Evolutionary conservation across 2,888 invertebrate species (phyloP), one percentile per base, ranked within the genome.

Genomic region (Atethmia centrago): DNA sequence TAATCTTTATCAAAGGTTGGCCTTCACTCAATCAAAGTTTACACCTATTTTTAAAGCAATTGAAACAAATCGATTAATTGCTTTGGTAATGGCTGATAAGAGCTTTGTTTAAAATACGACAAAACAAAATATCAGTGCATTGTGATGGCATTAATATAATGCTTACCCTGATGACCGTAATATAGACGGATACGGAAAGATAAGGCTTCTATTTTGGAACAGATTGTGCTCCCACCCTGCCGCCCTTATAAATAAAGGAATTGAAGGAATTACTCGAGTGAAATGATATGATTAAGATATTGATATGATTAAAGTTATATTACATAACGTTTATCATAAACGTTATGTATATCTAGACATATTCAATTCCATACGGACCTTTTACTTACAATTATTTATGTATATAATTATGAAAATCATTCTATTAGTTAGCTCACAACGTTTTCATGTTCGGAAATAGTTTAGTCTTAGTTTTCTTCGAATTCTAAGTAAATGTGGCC

Each of bases 371-470:
- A 45, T 14, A 36, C 14, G 1, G 1, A n/a, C 3, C 19, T 72
- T 47, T 40, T 8, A 45, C n/a, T 49, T 49, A n/a, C 10, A 9
- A 47, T 19, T 21, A 1, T 14, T 4, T 55, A 45, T 0, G 31
- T 28, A n/a, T n/a, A n/a, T n/a, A n/a, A n/a, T n/a, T n/a, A n/a
- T n/a, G n/a, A n/a, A n/a, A n/a, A n/a, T n/a, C n/a, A n/a, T 49
- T 25, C 31, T 25, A 40, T n/a, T 10, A 28, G 45, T 25, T 47
- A 21, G 40, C 8, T 16, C 21, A 4, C 16, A 21, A 40, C n/a
- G n/a, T 76, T n/a, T 62, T 31, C 12, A 49, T 16, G 21, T 14
- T 66, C n/a, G 3, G 21, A 62, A 76, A 76, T 70, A 70, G 31
- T 19, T 40, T n/a, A 21, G 21, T 51, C 42, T 53, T 65, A 25